Evolutionary conservation across 2,888 invertebrate species (phyloP).

Genomic region (Amphipoea oculea): DNA sequence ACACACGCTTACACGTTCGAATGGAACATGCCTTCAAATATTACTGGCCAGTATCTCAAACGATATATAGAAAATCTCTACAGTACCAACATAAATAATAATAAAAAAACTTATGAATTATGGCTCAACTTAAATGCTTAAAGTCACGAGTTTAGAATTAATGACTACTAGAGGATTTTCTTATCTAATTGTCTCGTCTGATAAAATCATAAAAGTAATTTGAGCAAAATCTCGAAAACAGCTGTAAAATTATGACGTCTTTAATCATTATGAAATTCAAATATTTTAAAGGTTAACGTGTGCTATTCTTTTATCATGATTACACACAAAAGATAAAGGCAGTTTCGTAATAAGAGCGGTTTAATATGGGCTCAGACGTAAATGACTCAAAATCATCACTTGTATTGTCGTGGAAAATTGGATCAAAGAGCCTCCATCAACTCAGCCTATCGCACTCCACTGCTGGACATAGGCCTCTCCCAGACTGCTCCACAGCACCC

Average conservation of each 20-base stretch:
- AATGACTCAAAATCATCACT: too few species aligned
- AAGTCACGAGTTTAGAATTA: conserved; percentile 15
- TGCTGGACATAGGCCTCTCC: too few species aligned
- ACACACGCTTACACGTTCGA: too few species aligned
- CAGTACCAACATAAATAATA: neutral
- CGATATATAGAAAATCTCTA: too few species aligned
- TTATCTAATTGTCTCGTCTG: conserved; percentile 9
- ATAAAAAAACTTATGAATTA: neutral
- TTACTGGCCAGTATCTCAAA: too few species aligned
- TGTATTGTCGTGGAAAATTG: too few species aligned
- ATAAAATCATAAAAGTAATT: conserved; percentile 15
- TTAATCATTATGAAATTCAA: neutral
- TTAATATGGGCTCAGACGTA: too few species aligned
- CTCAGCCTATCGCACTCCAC: too few species aligned
- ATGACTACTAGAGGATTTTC: neutral
- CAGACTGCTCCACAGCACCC: too few species aligned
- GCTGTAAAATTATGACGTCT: conserved; percentile 8
- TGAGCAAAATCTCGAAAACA: neutral
- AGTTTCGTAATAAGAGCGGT: neutral
- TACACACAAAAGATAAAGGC: neutral
- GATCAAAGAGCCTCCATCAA: too few species aligned
- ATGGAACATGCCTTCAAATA: too few species aligned
- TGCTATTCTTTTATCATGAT: conserved; percentile 10
- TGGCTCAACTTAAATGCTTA: neutral
- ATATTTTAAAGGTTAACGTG: neutral